A percentile compares a stretch with the other conserved stretches of the same genome.
Evolutionary conservation across 2,797 vertebrate genomes (phyloP).

Genomic region (Acanthurus leucopareius): DNA sequence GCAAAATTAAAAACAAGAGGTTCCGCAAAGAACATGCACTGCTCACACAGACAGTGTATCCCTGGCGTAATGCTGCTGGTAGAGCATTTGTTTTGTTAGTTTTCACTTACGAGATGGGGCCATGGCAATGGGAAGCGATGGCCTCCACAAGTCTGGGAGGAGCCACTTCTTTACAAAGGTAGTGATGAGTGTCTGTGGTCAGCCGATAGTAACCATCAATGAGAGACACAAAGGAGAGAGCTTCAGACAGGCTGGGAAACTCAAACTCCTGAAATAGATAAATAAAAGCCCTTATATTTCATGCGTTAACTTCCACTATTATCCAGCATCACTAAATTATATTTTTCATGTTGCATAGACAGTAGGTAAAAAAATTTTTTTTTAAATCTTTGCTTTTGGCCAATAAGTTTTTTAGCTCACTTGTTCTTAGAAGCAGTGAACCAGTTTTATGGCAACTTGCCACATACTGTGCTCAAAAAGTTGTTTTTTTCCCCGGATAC

Average conservation of each 20-base stretch:
- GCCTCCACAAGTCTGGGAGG: slow-evolving; percentile 93
- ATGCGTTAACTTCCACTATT: neutral
- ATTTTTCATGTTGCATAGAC: neutral
- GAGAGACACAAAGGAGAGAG: slow-evolving; percentile 94
- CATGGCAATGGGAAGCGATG: slow-evolving; percentile 93
- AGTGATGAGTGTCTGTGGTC: slow-evolving; percentile 96
- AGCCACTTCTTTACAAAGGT: slow-evolving; percentile 97
- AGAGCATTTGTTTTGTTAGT: neutral
- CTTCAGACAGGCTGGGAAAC: slow-evolving; percentile 91
- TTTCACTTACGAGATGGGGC: slow-evolving; percentile 93
- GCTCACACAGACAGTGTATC: too few species aligned
- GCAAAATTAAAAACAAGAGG: too few species aligned
- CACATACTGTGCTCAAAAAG: neutral
- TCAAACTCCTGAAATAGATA: slow-evolving; percentile 89
- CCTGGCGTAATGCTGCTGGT: too few species aligned
- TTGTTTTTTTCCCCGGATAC: neutral
- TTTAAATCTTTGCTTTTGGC: too few species aligned
- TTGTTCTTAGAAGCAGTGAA: neutral
- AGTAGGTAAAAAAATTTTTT: too few species aligned
- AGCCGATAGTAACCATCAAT: slow-evolving; percentile 97
- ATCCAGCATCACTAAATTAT: neutral
- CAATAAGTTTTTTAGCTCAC: neutral
- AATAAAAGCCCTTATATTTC: slow-evolving; percentile 6
- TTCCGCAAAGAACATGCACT: too few species aligned
- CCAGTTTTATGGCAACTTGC: neutral